phyloP scores from a whole-genome alignment of 2,113 vertebrate genomes.

The Ramphastos sulfuratus region DNA sequence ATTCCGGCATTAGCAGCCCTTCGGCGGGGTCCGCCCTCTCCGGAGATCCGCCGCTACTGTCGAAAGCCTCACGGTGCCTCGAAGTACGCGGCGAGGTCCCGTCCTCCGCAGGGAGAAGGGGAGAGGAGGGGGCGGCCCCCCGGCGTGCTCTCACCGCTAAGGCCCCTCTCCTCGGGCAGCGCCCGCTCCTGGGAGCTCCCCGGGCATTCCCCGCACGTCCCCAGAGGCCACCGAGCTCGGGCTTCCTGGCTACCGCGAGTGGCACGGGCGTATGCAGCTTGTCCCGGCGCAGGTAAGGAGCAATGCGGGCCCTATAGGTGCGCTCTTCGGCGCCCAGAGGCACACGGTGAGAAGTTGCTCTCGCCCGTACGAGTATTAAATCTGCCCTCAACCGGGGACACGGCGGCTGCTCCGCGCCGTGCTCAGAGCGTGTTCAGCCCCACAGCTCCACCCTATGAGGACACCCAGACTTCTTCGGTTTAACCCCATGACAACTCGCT shows the following conservation, averaged over 20 bases:
- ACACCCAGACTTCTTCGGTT: not conserved
- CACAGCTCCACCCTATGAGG: not conserved
- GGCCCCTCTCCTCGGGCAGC: not conserved
- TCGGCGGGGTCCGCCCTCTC: not conserved
- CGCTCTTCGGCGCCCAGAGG: not conserved
- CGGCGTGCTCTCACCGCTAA: not conserved
- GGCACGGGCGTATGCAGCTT: not conserved
- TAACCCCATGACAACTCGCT: not conserved
- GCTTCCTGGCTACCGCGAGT: not conserved
- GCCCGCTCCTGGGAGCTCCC: not conserved
- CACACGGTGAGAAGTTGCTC: slow-evolving; percentile 35
- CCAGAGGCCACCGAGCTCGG: not conserved
- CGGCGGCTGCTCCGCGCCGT: not conserved
- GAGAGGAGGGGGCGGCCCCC: not conserved
- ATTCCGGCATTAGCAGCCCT: not conserved
- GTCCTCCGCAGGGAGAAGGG: not conserved
- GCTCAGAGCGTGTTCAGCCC: not conserved
- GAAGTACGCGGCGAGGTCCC: not conserved
- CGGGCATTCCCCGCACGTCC: not conserved
- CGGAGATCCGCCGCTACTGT: not conserved
- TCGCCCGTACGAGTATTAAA: slow-evolving; percentile 21
- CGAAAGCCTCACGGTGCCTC: not conserved
- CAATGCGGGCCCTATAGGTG: not conserved
- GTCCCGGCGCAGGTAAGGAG: not conserved
- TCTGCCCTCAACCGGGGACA: not conserved